Base-by-base conservation (phyloP, 2,888 invertebrate species). In the Thymelicus lineola region DNA sequence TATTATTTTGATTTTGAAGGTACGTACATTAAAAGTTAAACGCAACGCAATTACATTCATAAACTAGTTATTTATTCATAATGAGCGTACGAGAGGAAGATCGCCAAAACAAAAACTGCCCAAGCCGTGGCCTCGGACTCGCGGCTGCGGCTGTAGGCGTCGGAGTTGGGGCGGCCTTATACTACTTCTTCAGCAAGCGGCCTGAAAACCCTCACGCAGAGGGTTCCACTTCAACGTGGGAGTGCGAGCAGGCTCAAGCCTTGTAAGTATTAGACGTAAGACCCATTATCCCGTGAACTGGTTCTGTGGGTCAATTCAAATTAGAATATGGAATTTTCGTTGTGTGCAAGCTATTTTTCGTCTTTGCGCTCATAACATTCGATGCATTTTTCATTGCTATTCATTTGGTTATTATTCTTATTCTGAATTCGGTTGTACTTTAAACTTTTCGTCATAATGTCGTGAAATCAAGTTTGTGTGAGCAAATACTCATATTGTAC, bases 141-240 rank as follows among this genome's bases (percentile, higher is more conserved):
- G 92, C 91, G 59, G 91, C 88, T 15, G 90, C 91, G 70, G 93
- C 90, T 0, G 83, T 92, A 72, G 91, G 92, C 73, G 89, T 91
- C 64, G 91, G 92, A 0, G 88, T 93, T 78, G 93, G 92, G 62
- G 91, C 92, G 4, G 92, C 92, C 20, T 71, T 93, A 75, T 93
- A 90, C 81, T 93, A 93, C 82, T 87, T 86, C 79, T 89, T 90
- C 74, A 90, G 81, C 75, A 90, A 88, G 79, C 75, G 86, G 61
- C 74, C 80, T 36, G 90, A 89, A 72, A 80, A 87, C 20, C 88
- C 89, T 1, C 80, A 83, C 62, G 72, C 79, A 0, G 85, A 83
- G 72, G 90, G 89, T 14, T 84, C 91, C 0, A 86, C 89, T 2
- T 80, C 84, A n/a, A 76, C 75, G 6, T 90, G 91, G 90, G 72